phyloP scores from a whole-genome alignment of 2,797 vertebrate genomes.

The Acipenser oxyrinchus region DNA sequence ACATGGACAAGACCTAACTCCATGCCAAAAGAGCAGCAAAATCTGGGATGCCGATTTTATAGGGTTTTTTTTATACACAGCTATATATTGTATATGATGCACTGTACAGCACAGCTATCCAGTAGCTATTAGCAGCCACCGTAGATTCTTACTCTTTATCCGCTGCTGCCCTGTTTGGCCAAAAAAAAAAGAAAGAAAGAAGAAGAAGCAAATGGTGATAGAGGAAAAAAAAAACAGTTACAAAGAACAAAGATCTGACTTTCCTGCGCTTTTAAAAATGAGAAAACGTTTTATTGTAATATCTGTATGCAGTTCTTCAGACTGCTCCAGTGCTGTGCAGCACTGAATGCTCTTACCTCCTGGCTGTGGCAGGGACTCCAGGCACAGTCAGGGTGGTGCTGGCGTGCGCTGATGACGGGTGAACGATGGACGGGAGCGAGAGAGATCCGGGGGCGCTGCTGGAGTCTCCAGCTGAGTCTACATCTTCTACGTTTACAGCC shows the following conservation, averaged over 20 bases:
- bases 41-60: neutral
- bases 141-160: constrained; percentile 53
- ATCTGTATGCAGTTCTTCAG: neutral
- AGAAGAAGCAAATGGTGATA: constrained; percentile 9
- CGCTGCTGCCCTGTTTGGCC: constrained; percentile 48
- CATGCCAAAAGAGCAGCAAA: constrained; percentile 6
- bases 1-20: neutral
- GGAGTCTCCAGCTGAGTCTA: constrained; percentile 47
- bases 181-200: constrained; percentile 18
- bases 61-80: neutral
- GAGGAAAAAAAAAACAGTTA: neutral
- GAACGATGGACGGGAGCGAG: constrained; percentile 33
- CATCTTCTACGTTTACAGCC: constrained; percentile 66
- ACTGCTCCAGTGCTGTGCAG: neutral
- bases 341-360: constrained; percentile 58
- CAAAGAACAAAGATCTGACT: neutral
- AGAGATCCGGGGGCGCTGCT: constrained; percentile 9
- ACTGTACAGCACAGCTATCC: neutral
- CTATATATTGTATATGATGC: neutral
- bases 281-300: constrained; percentile 6
- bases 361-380: constrained; percentile 31
- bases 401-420: constrained; percentile 35
- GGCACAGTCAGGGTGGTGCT: constrained; percentile 65
- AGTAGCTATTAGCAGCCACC: constrained; percentile 12
- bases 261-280: neutral